phyloP scores from a whole-genome alignment of 2,113 vertebrate genomes.

The Micromys minutus region DNA sequence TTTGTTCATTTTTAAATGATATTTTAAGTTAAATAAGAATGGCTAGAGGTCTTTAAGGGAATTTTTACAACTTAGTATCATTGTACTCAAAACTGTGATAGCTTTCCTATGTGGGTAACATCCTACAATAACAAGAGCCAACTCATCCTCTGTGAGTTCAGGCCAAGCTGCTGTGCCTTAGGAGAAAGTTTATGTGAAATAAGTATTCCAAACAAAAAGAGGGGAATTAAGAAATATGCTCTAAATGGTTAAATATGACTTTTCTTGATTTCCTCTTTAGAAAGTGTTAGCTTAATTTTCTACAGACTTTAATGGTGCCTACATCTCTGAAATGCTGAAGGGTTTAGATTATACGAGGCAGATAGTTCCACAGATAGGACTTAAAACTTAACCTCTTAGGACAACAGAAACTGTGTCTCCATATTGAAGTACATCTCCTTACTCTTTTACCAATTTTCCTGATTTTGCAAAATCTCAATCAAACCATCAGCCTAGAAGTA shows the following conservation, averaged over 20 bases:
- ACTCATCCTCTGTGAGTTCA: slow-evolving; percentile 7
- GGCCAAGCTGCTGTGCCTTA: not conserved
- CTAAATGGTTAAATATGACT: slow-evolving; percentile 29
- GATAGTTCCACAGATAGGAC: not conserved
- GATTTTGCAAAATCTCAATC: slow-evolving; percentile 19
- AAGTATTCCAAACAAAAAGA: slow-evolving; percentile 2
- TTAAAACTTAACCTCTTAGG: not conserved
- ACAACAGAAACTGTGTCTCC: not conserved
- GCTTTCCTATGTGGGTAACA: slow-evolving; percentile 10
- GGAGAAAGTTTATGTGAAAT: not conserved
- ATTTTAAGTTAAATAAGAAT: slow-evolving; percentile 42
- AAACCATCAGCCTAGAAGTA: slow-evolving; percentile 4
- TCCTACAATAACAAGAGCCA: slow-evolving; percentile 18
- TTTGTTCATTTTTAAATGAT: slow-evolving; percentile 56
- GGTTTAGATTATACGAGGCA: not conserved
- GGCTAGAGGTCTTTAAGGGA: slow-evolving; percentile 38
- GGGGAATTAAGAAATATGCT: slow-evolving; percentile 31
- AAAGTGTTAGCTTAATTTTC: slow-evolving; percentile 33
- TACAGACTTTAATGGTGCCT: not conserved
- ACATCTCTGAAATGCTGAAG: not conserved
- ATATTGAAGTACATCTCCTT: not conserved
- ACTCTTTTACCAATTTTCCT: slow-evolving; percentile 8
- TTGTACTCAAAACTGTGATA: slow-evolving; percentile 13
- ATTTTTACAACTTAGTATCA: slow-evolving; percentile 28
- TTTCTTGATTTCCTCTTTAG: not conserved